Conservation (phyloP, 2,888 invertebrate species). For the Merodon equestris region DNA sequence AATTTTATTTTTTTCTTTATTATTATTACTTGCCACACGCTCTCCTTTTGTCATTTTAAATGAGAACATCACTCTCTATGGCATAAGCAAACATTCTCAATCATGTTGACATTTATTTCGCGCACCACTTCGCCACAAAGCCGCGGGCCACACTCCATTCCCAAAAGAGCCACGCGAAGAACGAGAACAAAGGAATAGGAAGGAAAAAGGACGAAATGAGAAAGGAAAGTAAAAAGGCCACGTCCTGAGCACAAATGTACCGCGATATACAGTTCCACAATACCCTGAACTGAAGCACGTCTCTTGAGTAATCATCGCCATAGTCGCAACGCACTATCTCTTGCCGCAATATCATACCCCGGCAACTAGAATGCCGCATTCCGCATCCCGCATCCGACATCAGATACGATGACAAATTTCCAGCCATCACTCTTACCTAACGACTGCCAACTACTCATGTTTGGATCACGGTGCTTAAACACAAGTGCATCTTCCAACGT, state of each 20-base stretch:
- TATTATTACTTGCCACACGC: conserved; percentile 14
- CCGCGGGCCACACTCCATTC: conserved; percentile 3
- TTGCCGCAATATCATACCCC: background rate
- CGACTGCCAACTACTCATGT: conserved; percentile 1
- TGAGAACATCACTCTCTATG: conserved; percentile 27
- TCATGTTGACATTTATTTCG: conserved; percentile 47
- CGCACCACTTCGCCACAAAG: conserved; percentile 6
- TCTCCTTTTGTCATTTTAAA: conserved; percentile 29
- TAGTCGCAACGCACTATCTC: conserved; percentile 19
- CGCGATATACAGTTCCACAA: conserved; percentile 13
- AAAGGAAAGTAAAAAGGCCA: background rate
- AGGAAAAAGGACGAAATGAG: too few relatives aligned
- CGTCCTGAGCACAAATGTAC: conserved; percentile 24
- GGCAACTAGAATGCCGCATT: background rate
- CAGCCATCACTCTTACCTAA: conserved; percentile 34
- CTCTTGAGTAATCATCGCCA: conserved; percentile 18
- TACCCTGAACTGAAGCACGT: background rate
- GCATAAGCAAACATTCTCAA: conserved; percentile 37
- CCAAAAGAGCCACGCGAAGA: background rate
- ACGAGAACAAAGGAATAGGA: too few relatives aligned
- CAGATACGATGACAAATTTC: conserved; percentile 32
- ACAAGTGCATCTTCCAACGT: background rate
- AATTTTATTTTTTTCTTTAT: too few relatives aligned
- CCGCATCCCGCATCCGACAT: background rate
- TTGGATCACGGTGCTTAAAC: conserved; percentile 29